Conservation (phyloP, 2,113 vertebrate genomes). For the Podilymbus podiceps region DNA sequence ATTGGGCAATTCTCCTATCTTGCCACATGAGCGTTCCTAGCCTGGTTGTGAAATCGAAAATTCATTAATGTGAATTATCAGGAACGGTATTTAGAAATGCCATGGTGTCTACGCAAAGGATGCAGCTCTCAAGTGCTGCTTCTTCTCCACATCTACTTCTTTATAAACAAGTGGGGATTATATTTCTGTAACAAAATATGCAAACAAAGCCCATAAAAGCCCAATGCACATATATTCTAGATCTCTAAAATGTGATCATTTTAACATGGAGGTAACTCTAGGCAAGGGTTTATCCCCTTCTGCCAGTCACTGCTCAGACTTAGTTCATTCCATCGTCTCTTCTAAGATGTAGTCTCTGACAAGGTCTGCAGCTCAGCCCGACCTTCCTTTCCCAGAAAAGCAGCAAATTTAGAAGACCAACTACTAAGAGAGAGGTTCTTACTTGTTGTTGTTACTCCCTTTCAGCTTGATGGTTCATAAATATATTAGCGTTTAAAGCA, state of each 20-base stretch:
- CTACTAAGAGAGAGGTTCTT: not conserved
- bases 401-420: not conserved
- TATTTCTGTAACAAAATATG: not conserved
- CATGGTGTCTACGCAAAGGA: accelerated
- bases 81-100: not conserved
- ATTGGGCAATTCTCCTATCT: not conserved
- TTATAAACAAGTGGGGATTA: accelerated
- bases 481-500: not conserved
- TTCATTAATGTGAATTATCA: not conserved
- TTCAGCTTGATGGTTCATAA: not conserved
- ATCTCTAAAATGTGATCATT: not conserved
- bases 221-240: accelerated
- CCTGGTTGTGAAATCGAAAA: not conserved
- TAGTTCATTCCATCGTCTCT: not conserved
- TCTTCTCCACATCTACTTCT: not conserved
- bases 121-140: not conserved
- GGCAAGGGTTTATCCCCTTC: not conserved
- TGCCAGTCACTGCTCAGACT: not conserved
- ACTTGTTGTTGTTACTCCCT: not conserved
- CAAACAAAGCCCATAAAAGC: not conserved
- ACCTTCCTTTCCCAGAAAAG: not conserved
- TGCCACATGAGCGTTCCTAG: not conserved
- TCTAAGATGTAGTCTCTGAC: not conserved
- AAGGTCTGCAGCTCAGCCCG: not conserved
- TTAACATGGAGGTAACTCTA: not conserved